These are phyloP conservation scores for Metopolophium dirhodum DNA, from an alignment of 1,140 invertebrate genomes.

Conservation along the genomic window DNA sequence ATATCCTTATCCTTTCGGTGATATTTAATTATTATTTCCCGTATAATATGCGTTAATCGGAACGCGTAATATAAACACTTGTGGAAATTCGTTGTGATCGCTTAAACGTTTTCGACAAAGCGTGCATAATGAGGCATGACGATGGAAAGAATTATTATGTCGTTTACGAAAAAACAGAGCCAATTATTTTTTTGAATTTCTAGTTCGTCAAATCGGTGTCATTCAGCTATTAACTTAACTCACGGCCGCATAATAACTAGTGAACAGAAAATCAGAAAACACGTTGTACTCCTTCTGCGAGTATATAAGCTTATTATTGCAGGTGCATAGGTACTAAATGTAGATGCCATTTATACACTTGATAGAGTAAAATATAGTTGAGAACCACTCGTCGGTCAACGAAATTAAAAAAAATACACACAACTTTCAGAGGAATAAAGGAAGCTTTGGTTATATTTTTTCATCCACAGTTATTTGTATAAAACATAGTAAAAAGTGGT, in stretches of 20 bases:
- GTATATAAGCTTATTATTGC: neutral
- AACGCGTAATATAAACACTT: neutral
- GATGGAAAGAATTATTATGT: neutral
- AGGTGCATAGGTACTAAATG: neutral
- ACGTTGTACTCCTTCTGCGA: neutral
- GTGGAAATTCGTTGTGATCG: neutral
- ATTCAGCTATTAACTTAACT: neutral
- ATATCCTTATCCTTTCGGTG: neutral
- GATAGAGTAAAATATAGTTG: neutral
- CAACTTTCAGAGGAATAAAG: neutral
- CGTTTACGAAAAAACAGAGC: neutral
- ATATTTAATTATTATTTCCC: neutral
- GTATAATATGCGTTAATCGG: neutral
- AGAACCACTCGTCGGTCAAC: neutral
- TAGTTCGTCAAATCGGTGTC: neutral
- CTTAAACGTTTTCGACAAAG: neutral
- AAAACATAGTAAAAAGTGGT: neutral
- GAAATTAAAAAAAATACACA: neutral
- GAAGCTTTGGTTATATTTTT: neutral
- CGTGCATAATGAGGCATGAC: neutral
- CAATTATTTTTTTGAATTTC: constrained; percentile 15
- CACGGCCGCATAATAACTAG: neutral
- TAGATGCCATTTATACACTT: no score
- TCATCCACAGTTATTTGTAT: neutral
- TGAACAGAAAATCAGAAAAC: neutral